A percentile compares a stretch with the other conserved stretches of the same genome.
phyloP scores from a whole-genome alignment of 2,888 invertebrate species.

The Mechanitis mazaeus region DNA sequence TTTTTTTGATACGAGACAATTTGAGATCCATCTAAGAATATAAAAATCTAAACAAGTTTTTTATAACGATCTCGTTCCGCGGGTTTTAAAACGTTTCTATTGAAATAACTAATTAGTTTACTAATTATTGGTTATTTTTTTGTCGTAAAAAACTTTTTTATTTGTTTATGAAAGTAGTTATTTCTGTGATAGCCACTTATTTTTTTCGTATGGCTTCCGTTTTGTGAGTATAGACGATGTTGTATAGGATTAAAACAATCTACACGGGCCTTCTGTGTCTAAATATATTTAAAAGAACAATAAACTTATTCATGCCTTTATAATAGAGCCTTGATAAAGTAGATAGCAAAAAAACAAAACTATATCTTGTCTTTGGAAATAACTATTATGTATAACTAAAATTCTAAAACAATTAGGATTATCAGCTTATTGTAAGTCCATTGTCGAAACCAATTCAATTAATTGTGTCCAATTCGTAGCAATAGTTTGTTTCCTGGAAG shows the following conservation, averaged over 20 bases:
- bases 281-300: too few relatives aligned
- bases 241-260: too few relatives aligned
- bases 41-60: constrained; percentile 46
- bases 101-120: constrained; percentile 8
- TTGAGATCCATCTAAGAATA: constrained; percentile 25
- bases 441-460: constrained; percentile 36
- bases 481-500: constrained; percentile 52
- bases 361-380: too few relatives aligned
- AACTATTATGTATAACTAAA: neutral
- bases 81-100: constrained; percentile 19
- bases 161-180: constrained; percentile 1
- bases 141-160: neutral
- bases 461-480: constrained; percentile 53
- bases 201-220: too few relatives aligned
- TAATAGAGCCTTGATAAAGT: too few relatives aligned
- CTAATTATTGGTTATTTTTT: constrained; percentile 2
- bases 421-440: constrained; percentile 15
- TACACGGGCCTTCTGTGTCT: too few relatives aligned
- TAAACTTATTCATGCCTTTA: too few relatives aligned
- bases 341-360: neutral
- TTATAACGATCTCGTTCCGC: constrained; percentile 38
- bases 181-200: too few relatives aligned
- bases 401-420: neutral
- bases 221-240: too few relatives aligned
- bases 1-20: constrained; percentile 18